These are phyloP conservation scores for Lichenostomus cassidix DNA, from an alignment of 2,113 vertebrate genomes.

Conservation along the genomic window DNA sequence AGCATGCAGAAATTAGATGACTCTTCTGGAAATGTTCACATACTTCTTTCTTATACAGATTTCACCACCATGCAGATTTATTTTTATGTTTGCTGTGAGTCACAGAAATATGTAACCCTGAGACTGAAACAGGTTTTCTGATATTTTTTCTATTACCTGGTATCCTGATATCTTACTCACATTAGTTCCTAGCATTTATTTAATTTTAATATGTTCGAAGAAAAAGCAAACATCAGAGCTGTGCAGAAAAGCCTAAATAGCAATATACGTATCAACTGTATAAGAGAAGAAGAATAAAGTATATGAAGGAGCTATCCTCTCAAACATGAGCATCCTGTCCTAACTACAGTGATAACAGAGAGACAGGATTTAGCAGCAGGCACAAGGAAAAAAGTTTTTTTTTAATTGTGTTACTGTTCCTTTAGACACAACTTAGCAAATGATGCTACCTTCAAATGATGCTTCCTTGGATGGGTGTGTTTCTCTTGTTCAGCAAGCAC, in stretches of 20 bases:
- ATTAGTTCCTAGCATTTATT: background rate
- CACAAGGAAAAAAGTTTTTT: background rate
- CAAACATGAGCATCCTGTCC: background rate
- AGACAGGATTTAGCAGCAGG: background rate
- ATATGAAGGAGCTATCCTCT: background rate
- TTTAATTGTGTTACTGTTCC: background rate
- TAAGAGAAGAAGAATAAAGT: background rate
- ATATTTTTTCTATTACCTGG: background rate
- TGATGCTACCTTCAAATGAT: background rate
- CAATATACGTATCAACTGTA: background rate
- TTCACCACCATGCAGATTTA: background rate
- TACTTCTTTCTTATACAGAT: background rate
- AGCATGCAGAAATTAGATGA: background rate
- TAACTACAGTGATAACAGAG: background rate
- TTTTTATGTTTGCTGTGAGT: background rate
- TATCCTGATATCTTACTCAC: background rate
- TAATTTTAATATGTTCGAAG: background rate
- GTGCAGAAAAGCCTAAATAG: background rate
- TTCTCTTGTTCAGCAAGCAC: background rate
- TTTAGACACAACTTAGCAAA: background rate
- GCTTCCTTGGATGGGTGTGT: background rate
- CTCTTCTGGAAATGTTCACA: background rate
- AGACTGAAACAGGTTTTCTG: background rate
- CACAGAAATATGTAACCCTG: background rate
- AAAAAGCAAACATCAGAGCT: background rate